Conservation (phyloP, 2,797 vertebrate genomes). For the Pagetopsis macropterus region DNA sequence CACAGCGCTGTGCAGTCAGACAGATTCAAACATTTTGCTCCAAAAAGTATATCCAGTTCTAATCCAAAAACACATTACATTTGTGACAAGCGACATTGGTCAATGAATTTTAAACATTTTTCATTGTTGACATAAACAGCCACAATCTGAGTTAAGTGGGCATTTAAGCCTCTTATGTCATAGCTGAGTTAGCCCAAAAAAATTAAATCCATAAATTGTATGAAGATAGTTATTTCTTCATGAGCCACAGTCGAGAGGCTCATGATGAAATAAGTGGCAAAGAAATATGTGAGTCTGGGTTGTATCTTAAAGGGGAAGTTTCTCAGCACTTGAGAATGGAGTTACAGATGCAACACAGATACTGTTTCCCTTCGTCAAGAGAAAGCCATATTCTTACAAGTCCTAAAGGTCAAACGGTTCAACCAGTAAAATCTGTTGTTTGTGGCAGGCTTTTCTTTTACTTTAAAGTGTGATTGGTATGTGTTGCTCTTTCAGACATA, state of each 20-base stretch:
- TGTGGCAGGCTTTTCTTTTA: background rate
- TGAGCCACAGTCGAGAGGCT: conserved; percentile 1
- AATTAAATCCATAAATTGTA: background rate
- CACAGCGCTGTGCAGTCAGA: conserved; percentile 2
- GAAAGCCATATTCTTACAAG: background rate
- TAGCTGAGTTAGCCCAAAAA: background rate
- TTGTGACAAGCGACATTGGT: background rate
- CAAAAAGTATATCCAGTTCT: background rate
- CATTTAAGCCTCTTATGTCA: conserved; percentile 6
- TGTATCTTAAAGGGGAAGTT: conserved; percentile 9
- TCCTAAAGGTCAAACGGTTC: too few species aligned
- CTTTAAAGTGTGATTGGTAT: background rate
- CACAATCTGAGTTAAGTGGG: background rate
- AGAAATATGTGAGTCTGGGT: conserved; percentile 15
- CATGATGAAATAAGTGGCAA: background rate
- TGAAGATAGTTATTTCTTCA: background rate
- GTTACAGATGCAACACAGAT: conserved; percentile 11
- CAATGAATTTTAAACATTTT: background rate
- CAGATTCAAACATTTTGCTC: background rate
- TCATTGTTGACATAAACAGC: background rate
- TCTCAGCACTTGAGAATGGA: too few species aligned
- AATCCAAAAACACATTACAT: conserved; percentile 9
- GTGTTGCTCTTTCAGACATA: background rate
- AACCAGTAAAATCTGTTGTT: background rate
- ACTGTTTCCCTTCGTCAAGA: conserved; percentile 3